Conservation (phyloP, 1,140 invertebrate species). For the Paramacrobiotus metropolitanus region DNA sequence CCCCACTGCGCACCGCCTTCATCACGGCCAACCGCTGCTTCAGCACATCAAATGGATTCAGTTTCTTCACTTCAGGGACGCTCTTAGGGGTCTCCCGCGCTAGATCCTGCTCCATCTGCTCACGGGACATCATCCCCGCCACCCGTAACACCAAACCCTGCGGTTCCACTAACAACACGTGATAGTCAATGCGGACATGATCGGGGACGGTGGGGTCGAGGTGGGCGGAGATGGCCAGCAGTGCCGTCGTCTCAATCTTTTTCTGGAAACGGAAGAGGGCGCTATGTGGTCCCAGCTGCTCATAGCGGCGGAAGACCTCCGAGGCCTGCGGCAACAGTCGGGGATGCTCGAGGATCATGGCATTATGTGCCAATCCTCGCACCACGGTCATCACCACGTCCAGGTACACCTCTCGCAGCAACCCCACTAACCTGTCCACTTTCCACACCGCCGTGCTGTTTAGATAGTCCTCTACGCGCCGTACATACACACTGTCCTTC, state of each 20-base stretch:
- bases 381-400: neutral
- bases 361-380: too few relatives aligned
- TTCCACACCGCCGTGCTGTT: neutral
- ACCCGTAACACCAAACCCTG: too few relatives aligned
- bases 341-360: too few relatives aligned
- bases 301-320: neutral
- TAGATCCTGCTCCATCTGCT: neutral
- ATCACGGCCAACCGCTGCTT: neutral
- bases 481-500: too few relatives aligned
- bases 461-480: neutral
- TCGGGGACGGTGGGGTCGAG: neutral
- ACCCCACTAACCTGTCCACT: neutral
- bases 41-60: neutral
- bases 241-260: neutral
- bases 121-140: neutral
- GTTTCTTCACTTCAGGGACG: neutral
- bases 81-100: neutral
- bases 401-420: neutral
- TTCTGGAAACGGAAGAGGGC: constrained; percentile 1
- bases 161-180: neutral
- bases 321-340: neutral
- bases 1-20: neutral
- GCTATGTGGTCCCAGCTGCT: neutral
- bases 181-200: neutral
- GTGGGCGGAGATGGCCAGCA: neutral